Evolutionary conservation across 2,797 vertebrate species (phyloP), one percentile per base, ranked within the genome.

Genomic region (Sebastes elongatus): DNA sequence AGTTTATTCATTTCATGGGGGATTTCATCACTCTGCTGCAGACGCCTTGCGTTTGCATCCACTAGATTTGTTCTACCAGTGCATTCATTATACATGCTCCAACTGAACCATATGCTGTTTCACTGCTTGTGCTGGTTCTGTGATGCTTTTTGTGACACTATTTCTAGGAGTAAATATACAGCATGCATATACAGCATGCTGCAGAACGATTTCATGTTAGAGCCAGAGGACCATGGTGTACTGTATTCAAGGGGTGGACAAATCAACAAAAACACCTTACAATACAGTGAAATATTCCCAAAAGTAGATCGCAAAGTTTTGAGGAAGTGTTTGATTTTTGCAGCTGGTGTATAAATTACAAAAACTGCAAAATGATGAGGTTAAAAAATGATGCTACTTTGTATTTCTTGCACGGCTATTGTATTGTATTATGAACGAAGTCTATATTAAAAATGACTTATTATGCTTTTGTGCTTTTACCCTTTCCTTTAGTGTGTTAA

Each of bases 21-120:
- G 85, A 83, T 38, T 85, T 85, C 33, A 42, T 72, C 74, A 13
- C 62, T 71, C 60, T 32, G 67, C 60, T 74, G 67, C 73, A 63
- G 66, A 76, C 20, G 66, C 6, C 52, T 72, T 23, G 59, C 28
- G 67, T 30, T 71, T 68, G 64, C 67, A 7, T 55, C 23, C 59
- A n/a, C 71, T 35, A 9, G 35, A 79, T 55, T 75, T 59, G 42
- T 55, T 70, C 71, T 10, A 73, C 6, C 35, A 25, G 64, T 27
- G 74, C 28, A 46, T 80, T 71, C 20, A 42, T 75, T 83, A 61
- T 38, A 30, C 52, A 71, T 13, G 76, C 64, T 80, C 18, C 32
- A 7, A 79, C 42, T 73, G 18, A 81, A 18, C 25, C 70, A 5
- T 38, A 23, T 74, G 68, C 33, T 33, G 57, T 61, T 33, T 61